Evolutionary conservation across 2,113 vertebrate species (phyloP).

Genomic region (Mus pahari): DNA sequence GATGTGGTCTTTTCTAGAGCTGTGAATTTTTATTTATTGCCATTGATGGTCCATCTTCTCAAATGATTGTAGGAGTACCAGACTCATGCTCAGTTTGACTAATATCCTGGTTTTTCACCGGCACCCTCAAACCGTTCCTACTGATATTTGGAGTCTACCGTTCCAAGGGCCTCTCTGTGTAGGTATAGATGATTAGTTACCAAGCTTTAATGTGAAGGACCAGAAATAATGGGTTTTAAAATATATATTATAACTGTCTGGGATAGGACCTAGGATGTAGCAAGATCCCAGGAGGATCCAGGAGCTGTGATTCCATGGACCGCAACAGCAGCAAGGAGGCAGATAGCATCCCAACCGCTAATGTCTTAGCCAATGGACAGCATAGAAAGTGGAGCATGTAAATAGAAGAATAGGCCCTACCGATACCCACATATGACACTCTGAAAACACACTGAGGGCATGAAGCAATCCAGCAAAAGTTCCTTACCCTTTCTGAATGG

Average conservation of each 20-base stretch:
- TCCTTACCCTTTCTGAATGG: background rate
- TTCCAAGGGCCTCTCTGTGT: fast-evolving
- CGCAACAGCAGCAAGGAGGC: background rate
- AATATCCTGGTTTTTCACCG: background rate
- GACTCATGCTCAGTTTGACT: background rate
- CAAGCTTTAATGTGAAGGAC: background rate
- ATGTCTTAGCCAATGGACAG: background rate
- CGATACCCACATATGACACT: background rate
- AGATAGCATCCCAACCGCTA: background rate
- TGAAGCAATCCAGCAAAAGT: background rate
- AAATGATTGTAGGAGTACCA: background rate
- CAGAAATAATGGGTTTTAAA: background rate
- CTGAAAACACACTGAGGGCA: background rate
- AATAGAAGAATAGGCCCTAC: background rate
- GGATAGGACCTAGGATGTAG: background rate
- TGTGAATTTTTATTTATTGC: background rate
- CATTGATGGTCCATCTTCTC: background rate
- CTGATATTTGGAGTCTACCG: background rate
- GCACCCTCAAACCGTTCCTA: background rate
- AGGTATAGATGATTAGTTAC: background rate
- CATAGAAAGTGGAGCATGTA: background rate
- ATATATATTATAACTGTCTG: background rate
- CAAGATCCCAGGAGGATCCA: background rate
- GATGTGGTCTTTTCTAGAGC: background rate
- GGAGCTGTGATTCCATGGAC: no score